phyloP scores from a whole-genome alignment of 2,797 vertebrate species.

The Heteromormyrus szaboi region DNA sequence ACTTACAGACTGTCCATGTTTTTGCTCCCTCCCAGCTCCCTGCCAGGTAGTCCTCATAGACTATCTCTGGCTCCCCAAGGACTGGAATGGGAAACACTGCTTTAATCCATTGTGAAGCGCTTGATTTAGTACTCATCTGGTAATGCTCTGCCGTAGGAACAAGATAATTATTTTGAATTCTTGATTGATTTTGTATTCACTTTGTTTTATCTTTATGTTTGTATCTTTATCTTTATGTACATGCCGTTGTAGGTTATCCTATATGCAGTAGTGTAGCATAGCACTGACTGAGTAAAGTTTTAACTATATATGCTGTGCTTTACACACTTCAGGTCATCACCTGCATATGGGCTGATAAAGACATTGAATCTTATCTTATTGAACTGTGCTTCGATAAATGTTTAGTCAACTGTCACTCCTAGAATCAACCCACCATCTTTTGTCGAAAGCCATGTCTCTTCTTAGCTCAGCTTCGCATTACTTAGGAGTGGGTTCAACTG shows the following conservation, averaged over 20 bases:
- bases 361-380: slow-evolving; percentile 41
- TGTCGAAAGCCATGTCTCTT: slow-evolving; percentile 38
- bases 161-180: neutral
- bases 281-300: neutral
- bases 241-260: neutral
- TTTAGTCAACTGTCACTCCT: slow-evolving; percentile 56
- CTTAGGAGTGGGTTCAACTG: slow-evolving; percentile 64
- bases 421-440: neutral
- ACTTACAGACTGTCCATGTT: neutral
- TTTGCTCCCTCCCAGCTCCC: neutral
- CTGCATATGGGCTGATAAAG: neutral
- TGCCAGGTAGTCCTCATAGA: neutral
- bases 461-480: slow-evolving; percentile 70
- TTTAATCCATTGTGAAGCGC: neutral
- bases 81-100: neutral
- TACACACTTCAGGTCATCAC: neutral
- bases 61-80: neutral
- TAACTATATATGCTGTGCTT: slow-evolving; percentile 30
- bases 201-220: neutral
- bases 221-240: neutral
- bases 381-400: slow-evolving; percentile 58
- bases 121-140: neutral
- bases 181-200: neutral
- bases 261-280: neutral
- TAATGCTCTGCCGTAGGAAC: neutral